Base-by-base conservation (phyloP, 1,140 invertebrate genomes). In the Mamestra configurata region DNA sequence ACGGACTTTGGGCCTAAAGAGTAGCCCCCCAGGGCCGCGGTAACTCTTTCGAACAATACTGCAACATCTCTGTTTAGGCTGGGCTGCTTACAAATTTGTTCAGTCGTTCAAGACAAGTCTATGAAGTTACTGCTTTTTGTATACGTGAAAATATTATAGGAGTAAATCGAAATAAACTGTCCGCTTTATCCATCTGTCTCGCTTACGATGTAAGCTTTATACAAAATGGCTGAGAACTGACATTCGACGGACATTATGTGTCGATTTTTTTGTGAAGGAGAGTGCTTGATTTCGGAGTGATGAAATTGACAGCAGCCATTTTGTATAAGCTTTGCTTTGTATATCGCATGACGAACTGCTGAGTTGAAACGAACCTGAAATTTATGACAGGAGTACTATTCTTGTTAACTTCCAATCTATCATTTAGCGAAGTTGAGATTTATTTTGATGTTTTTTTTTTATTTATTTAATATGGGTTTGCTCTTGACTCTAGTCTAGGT, bases 101-200 rank as follows among this genome's bases (percentile, higher is more conserved):
- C 13, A 13, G 11, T 57, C 22, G 53, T 40, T 11, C 13, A 31
- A 66, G 13, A 40, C 18, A 66, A 59, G 61, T 40, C 35, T 66
- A 20, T 20, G 18, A 24, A 31, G 15, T 59, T 27, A 13, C 6
- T 31, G 55, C 55, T 59, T 57, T 24, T 31, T 31, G 11, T 59
- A 11, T n/a, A 59, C 27, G 55, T 59, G 15, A 59, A 15, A 31
- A 7, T 15, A 27, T 27, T 11, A 55, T 53, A 10, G 4, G 4
- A 22, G 10, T 24, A 57, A 24, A 57, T 13, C 35, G 18, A 66
- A 37, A 37, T 37, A 40, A 22, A 66, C 66, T 70, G 40, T 70
- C 66, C 11, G 66, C 66, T 70, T n/a, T 68, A n/a, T 70, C 22
- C 20, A 49, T 46, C 66, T 70, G 66, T 70, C 66, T 70, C 40